Evolutionary conservation across 2,113 vertebrate species (phyloP).

Genomic region (Calidris pygmaea): DNA sequence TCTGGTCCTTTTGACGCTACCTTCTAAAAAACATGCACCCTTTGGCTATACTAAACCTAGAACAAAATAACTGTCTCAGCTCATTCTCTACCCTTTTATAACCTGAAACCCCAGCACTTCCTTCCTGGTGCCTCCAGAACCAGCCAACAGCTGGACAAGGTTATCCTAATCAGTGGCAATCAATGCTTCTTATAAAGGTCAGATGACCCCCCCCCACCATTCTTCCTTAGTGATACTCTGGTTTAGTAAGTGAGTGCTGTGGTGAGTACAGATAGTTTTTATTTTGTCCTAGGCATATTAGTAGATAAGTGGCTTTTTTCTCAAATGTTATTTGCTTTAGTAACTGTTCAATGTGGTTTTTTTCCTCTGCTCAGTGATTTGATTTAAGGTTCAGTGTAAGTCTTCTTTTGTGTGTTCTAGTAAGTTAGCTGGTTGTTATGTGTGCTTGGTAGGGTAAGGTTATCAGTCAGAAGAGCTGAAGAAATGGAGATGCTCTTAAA

Average conservation of each 20-base stretch:
- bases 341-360: background rate
- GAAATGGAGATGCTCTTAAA: background rate
- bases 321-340: background rate
- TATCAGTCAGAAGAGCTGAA: background rate
- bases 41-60: background rate
- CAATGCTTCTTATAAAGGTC: background rate
- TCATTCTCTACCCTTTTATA: background rate
- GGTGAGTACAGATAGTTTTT: background rate
- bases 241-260: too few relatives aligned
- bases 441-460: background rate
- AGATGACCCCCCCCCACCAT: rapidly evolving
- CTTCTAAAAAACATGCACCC: background rate
- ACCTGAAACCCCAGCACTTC: background rate
- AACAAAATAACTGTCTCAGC: background rate
- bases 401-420: background rate
- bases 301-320: background rate
- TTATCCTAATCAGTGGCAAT: background rate
- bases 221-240: background rate
- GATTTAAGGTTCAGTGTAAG: background rate
- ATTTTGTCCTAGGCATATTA: rapidly evolving
- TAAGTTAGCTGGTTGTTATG: background rate
- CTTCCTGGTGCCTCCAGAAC: background rate
- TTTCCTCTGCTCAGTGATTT: background rate
- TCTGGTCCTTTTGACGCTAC: background rate
- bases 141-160: background rate